phyloP scores from a whole-genome alignment of 1,140 invertebrate genomes.

The Pectinophora gossypiella region DNA sequence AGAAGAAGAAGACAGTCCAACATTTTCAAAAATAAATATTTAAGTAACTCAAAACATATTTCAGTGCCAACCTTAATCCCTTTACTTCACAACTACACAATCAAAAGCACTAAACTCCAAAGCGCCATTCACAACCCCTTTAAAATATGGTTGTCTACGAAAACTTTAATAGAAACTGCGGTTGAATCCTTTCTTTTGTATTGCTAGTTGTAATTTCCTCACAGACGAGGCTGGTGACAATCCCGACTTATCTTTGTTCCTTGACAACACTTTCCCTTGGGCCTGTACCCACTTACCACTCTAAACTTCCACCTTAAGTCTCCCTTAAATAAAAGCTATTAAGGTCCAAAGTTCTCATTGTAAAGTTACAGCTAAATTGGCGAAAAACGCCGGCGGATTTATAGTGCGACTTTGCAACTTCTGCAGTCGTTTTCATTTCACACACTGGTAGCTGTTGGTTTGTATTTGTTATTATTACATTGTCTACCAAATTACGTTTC shows the following conservation, averaged over 20 bases:
- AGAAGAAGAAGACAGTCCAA: no score
- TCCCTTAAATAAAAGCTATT: not conserved
- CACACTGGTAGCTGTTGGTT: constrained; percentile 49
- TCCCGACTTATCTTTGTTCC: constrained; percentile 70
- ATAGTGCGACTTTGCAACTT: constrained; percentile 58
- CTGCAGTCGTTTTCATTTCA: constrained; percentile 64
- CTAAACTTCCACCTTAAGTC: not conserved
- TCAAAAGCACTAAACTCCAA: not conserved
- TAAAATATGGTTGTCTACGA: not conserved
- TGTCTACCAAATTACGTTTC: no score
- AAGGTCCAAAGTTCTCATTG: constrained; percentile 15
- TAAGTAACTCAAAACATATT: not conserved
- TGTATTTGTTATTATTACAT: no score
- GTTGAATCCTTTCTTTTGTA: constrained; percentile 53
- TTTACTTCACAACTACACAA: not conserved
- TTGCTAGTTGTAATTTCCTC: constrained; percentile 64
- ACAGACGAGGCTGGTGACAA: constrained; percentile 56
- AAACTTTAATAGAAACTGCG: constrained; percentile 41
- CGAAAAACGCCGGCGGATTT: constrained; percentile 47
- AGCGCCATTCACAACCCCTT: not conserved
- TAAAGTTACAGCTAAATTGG: constrained; percentile 9
- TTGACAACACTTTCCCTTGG: constrained; percentile 66
- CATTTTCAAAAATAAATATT: no score
- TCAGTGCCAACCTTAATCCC: not conserved
- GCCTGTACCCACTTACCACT: constrained; percentile 26